A percentile compares a stretch with the other conserved stretches of the same genome.
These are phyloP conservation scores for Festucalex cinctus DNA, from an alignment of 2,113 vertebrate species.

Conservation along the genomic window DNA sequence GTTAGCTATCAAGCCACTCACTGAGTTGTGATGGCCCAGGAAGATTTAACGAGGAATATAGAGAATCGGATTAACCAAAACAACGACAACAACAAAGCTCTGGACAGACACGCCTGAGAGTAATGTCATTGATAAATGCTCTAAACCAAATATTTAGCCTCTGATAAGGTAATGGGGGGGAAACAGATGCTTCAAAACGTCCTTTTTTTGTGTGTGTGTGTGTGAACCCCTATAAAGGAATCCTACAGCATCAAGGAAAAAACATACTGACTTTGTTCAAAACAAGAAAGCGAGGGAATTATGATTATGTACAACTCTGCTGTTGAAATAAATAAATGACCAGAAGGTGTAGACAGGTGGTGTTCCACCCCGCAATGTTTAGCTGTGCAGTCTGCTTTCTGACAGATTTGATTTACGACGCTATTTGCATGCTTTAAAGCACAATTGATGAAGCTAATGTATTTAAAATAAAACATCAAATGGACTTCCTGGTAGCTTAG, in stretches of 20 bases:
- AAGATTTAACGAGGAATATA: constrained; percentile 47
- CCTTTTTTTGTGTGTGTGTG: not conserved
- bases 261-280: constrained; percentile 16
- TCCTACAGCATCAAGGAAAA: constrained; percentile 15
- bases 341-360: constrained; percentile 62
- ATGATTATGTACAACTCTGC: constrained; percentile 32
- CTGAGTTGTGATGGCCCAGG: constrained; percentile 51
- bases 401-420: constrained; percentile 68
- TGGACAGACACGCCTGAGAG: constrained; percentile 25
- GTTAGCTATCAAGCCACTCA: constrained; percentile 41
- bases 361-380: constrained; percentile 65
- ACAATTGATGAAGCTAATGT: constrained; percentile 41
- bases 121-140: constrained; percentile 47
- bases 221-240: not conserved
- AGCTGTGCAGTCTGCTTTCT: constrained; percentile 63
- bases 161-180: constrained; percentile 43
- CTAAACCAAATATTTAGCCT: constrained; percentile 53
- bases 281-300: constrained; percentile 20
- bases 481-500: constrained; percentile 15
- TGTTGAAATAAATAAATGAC: constrained; percentile 64
- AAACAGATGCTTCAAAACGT: constrained; percentile 26
- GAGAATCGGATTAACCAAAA: constrained; percentile 60
- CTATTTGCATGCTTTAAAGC: constrained; percentile 54
- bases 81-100: constrained; percentile 45
- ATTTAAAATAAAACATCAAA: constrained; percentile 25